Evolutionary conservation across 2,113 vertebrate species (phyloP), one percentile per base, ranked within the genome.

Genomic region (Sus scrofa): DNA sequence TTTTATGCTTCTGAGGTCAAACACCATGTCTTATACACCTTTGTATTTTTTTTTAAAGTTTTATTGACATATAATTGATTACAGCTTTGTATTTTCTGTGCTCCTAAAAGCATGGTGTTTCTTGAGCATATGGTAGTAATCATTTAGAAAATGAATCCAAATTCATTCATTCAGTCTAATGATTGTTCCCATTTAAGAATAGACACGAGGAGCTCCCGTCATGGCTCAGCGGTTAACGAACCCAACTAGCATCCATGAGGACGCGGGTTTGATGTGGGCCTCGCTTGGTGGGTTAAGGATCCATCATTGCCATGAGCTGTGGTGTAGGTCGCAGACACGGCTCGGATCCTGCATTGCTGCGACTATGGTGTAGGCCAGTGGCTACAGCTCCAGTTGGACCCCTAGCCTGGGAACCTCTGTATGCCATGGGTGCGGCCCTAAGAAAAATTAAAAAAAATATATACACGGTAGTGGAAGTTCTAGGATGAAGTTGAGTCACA

Each of bases 91-190:
- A 32, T 83, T 86, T n/a, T 96, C 30, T 84, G 0, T 87, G 75
- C 19, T 92, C 27, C 44, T 84, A 39, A 89, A 71, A 77, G 20
- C 37, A 5, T n/a, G 86, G 6, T 89, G 14, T 84, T 14, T n/a
- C 39, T 78, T 97, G 39, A 89, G 20, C 71, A 34, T 89, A 37
- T 93, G 20, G 44, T 68, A 73, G 50, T 20, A 88, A 19, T 91
- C 22, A 77, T 24, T 95, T 1, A 52, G 62, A 39, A 58, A 84
- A 58, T 89, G 65, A 85, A 54, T 6, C 58, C n/a, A 8, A 82
- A 89, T 96, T 82, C 18, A 77, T 70, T 89, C 27, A 65, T 10
- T 90, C 58, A 89, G 4, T 30, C 77, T 90, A 1, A 44, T 86
- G 19, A 2, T 86, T 86, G 7, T 90, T 86, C 20, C 26, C 3